Base-by-base conservation (phyloP, 2,113 vertebrate species). In the Phrynosoma blainvillii region DNA sequence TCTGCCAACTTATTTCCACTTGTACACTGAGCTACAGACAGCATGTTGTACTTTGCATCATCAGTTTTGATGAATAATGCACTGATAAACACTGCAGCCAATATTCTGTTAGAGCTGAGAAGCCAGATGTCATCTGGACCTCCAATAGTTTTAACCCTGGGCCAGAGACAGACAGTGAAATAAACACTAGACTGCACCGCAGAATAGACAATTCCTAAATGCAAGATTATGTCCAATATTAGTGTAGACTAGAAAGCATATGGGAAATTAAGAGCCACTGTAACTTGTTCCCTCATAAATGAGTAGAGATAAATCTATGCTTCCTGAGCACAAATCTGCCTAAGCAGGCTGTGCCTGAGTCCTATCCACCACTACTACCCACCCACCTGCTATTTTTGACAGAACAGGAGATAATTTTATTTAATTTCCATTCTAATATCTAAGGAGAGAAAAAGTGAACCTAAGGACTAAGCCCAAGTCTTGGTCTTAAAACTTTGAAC, bases 41-140 rank as follows among this genome's bases (percentile, higher is more conserved):
- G 97, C 97, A 97, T 97, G 97, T 93, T 96, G 95, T 96, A 96
- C 95, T 95, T 96, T 97, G 97, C 97, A 97, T 97, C 97, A 96
- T 97, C 97, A 96, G 97, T 96, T 97, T 97, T 97, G 97, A 97
- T 97, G 97, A 97, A 97, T 97, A 97, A 97, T 95, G 96, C 96
- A 96, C 97, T 96, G 96, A 96, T 96, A 97, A 97, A 96, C 96
- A 96, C 96, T 97, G 96, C 92, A 97, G 97, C 96, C 96, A 95
- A 96, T 93, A 95, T 97, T 97, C 96, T 85, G 85, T 90, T 95
- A 95, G 94, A 97, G 95, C 95, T 93, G 92, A 92, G 96, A 96
- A 97, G 96, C 97, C 97, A 97, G 97, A 97, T 97, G 97, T 97
- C 96, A 96, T 97, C 95, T 96, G 97, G 96, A 96, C 96, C 95